Percentiles rank a stretch among this genome's conserved stretches.
Conservation (phyloP, 2,113 vertebrate genomes). For the Pteronura brasiliensis region DNA sequence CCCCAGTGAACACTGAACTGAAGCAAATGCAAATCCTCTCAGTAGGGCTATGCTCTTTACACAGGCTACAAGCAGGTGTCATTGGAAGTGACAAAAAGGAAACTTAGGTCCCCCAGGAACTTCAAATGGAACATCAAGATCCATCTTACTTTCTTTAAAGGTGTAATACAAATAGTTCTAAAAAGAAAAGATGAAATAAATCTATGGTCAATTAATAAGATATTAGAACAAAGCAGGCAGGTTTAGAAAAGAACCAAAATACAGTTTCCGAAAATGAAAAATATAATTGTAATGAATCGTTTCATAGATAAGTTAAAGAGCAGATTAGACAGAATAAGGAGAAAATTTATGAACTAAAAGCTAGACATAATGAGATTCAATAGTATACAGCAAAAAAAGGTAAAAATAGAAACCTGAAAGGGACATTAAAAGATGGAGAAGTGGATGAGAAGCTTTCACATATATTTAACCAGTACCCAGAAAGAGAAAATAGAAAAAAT, state of each 20-base stretch:
- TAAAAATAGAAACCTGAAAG: neutral
- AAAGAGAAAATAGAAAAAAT: neutral
- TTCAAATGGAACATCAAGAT: neutral
- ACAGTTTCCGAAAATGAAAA: neutral
- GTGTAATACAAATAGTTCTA: neutral
- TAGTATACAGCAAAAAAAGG: neutral
- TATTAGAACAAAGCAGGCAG: neutral
- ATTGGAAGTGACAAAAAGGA: neutral
- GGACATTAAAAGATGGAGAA: neutral
- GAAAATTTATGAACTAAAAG: neutral
- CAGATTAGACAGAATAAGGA: neutral
- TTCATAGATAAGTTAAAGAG: neutral
- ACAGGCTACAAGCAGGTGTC: neutral
- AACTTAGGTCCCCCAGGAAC: neutral
- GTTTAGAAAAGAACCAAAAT: neutral
- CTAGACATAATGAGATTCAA: neutral
- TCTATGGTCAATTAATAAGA: neutral
- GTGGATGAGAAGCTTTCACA: neutral
- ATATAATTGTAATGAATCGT: neutral
- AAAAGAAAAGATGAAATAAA: conserved; percentile 10
- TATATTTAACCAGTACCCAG: neutral
- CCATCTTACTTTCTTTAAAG: neutral
- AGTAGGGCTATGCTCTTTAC: neutral
- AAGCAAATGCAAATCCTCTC: neutral
- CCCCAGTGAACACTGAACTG: too few relatives aligned